Base-by-base conservation (phyloP, 2,888 invertebrate species). In the Cryptocheilus praepositus region DNA sequence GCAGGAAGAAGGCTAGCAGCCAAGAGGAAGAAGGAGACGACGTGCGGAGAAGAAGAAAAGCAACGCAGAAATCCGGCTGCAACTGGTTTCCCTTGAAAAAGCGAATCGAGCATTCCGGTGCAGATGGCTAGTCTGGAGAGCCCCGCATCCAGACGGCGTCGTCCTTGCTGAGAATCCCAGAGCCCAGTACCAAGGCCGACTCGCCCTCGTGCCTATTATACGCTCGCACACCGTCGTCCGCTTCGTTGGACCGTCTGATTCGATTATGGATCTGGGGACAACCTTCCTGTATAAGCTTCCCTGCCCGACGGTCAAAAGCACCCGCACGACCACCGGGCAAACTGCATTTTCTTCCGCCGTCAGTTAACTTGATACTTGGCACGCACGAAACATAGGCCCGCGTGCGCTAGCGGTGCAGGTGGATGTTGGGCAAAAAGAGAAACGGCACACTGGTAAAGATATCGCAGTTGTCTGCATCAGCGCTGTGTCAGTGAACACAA, bases 1-100 rank as follows among this genome's bases (percentile, higher is more conserved):
- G 67, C 19, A 18, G 55, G 22, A 18, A 53, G 53, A 53, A 22
- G 53, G 52, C 7, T 16, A 7, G 18, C 19, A 7, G 28, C 28
- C 7, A 36, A 11, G 36, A 36, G 36, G 36, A 36, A 7, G 36
- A 11, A 36, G 36, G 22, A 21, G 18, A 16, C 52, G 13, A 52
- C 25, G 43, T 18, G 44, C 21, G 56, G 64, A 4, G 45, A 68
- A 53, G 64, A 65, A 71, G 64, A 71, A 71, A 74, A 73, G 61
- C 73, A 69, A 67, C 58, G 71, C 61, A 65, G 61, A 59, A 59
- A 51, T 62, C 56, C 65, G 61, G 72, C 58, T 61, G 60, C 71
- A 72, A 80, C 81, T 77, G 76, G 83, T 82, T 82, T 80, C 73
- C 75, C 82, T 80, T 81, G 81, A 75, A 74, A 73, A 63, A 67